phyloP scores from a whole-genome alignment of 2,888 invertebrate genomes.

The Lasioglossum leucozonium region DNA sequence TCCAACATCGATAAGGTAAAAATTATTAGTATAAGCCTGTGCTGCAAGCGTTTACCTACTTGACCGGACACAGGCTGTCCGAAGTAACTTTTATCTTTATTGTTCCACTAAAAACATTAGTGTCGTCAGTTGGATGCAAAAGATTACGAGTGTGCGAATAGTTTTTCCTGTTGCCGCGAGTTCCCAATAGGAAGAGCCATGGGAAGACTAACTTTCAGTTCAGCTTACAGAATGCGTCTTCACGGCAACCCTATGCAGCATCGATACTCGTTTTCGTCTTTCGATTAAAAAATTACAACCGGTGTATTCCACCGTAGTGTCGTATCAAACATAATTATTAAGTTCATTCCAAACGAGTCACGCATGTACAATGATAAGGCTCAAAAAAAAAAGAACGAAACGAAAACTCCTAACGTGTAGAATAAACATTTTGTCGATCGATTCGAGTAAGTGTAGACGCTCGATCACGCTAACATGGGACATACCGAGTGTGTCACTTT shows the following conservation, averaged over 20 bases:
- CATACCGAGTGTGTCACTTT: slow-evolving; percentile 70
- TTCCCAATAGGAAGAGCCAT: not conserved
- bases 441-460: slow-evolving; percentile 46
- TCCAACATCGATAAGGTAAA: not conserved
- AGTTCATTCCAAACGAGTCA: slow-evolving; percentile 3
- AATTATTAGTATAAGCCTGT: not conserved
- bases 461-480: slow-evolving; percentile 81
- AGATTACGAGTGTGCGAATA: not conserved
- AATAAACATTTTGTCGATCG: slow-evolving; percentile 30
- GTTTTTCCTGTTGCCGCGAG: not conserved
- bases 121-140: not conserved
- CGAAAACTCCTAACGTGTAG: slow-evolving; percentile 5
- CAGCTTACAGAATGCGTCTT: not conserved
- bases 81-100: not conserved
- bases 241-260: slow-evolving; percentile 20
- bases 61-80: not conserved
- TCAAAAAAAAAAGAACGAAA: not conserved
- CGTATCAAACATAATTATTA: slow-evolving; percentile 18
- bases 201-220: slow-evolving; percentile 10
- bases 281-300: slow-evolving; percentile 8
- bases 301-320: not conserved
- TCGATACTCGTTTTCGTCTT: slow-evolving; percentile 10
- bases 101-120: not conserved
- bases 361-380: not conserved
- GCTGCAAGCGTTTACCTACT: not conserved